Evolutionary conservation across 2,113 vertebrate genomes (phyloP).

Genomic region (Hiodon alosoides): DNA sequence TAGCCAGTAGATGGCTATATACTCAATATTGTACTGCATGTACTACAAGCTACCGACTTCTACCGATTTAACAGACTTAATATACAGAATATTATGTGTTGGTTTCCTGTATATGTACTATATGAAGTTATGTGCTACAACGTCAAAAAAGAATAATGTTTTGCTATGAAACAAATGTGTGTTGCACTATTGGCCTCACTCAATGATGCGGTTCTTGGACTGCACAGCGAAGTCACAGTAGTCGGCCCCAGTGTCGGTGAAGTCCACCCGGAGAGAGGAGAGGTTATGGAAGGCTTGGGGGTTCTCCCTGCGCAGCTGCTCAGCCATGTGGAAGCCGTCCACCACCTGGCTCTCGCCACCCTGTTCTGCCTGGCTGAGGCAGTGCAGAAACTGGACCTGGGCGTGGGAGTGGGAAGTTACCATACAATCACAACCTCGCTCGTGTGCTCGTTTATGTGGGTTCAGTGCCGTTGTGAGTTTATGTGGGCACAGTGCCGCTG

Average conservation of each 20-base stretch:
- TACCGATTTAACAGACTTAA: slow-evolving; percentile 7
- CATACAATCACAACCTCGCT: neutral
- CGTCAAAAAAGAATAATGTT: neutral
- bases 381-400: slow-evolving; percentile 91
- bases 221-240: slow-evolving; percentile 89
- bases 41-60: too few relatives aligned
- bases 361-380: slow-evolving; percentile 72
- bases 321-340: slow-evolving; percentile 79
- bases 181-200: slow-evolving; percentile 60
- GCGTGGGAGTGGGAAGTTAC: neutral
- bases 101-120: too few relatives aligned
- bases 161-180: neutral
- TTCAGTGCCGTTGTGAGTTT: too few relatives aligned
- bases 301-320: slow-evolving; percentile 69
- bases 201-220: slow-evolving; percentile 83
- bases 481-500: neutral
- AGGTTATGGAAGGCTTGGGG: slow-evolving; percentile 75
- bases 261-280: slow-evolving; percentile 73
- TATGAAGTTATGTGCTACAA: neutral
- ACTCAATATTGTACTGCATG: neutral
- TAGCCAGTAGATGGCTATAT: slow-evolving; percentile 54
- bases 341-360: slow-evolving; percentile 84
- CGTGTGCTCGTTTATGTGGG: neutral
- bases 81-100: too few relatives aligned
- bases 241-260: slow-evolving; percentile 79